A percentile compares a stretch with the other conserved stretches of the same genome.
These are phyloP conservation scores for Tiphia femorata DNA, from an alignment of 2,888 invertebrate species.

Conservation along the genomic window DNA sequence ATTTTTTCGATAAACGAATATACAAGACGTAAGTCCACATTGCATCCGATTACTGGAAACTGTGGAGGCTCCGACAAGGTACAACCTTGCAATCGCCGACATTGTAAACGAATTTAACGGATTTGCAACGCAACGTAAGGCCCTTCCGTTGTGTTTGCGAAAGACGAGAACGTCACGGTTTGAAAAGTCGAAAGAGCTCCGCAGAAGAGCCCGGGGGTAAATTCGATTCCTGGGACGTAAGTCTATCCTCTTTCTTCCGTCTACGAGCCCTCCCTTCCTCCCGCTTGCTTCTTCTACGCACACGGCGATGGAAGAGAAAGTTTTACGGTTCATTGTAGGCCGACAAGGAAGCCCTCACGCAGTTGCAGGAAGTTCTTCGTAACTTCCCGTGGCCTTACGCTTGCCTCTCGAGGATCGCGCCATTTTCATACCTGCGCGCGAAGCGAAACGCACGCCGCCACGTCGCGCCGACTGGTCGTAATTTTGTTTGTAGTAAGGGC, in stretches of 20 bases:
- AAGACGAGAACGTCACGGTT: constrained; percentile 3
- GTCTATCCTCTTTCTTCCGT: not conserved
- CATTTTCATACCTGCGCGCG: constrained; percentile 8
- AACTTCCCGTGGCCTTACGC: too few relatives aligned
- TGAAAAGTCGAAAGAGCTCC: not conserved
- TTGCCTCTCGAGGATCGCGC: too few relatives aligned
- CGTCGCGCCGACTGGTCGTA: constrained; percentile 39
- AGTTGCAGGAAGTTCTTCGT: constrained; percentile 1
- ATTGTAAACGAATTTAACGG: too few relatives aligned
- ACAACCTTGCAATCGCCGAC: too few relatives aligned
- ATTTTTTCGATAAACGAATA: too few relatives aligned
- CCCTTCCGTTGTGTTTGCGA: too few relatives aligned
- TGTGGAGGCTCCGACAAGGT: too few relatives aligned
- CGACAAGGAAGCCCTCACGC: not conserved
- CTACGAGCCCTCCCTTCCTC: not conserved
- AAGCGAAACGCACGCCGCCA: constrained; percentile 15
- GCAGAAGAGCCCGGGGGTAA: not conserved
- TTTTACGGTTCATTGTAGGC: constrained; percentile 44
- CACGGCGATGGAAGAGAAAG: constrained; percentile 36
- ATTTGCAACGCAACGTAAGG: too few relatives aligned
- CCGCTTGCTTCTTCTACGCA: not conserved
- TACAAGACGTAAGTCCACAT: too few relatives aligned
- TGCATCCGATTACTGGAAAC: too few relatives aligned
- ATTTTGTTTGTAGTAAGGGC: constrained; percentile 35
- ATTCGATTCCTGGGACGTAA: not conserved